Evolutionary conservation across 2,113 vertebrate genomes (phyloP).

Genomic region (Xiphias gladius): DNA sequence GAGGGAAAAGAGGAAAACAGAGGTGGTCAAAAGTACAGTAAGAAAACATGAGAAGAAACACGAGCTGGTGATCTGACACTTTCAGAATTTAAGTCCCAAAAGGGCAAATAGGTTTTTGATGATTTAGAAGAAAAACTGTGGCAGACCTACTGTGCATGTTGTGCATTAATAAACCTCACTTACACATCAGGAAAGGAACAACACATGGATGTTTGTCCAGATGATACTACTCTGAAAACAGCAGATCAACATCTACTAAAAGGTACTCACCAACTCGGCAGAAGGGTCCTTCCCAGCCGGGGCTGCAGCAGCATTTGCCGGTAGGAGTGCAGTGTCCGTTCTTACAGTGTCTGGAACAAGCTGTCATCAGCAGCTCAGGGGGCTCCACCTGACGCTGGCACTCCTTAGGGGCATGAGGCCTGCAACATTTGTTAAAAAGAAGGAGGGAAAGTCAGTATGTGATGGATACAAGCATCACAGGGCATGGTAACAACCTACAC

Average conservation of each 20-base stretch:
- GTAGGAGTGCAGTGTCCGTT: constrained; percentile 96
- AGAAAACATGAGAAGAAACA: constrained; percentile 14
- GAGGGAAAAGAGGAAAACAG: constrained; percentile 19
- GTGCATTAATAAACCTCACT: not conserved
- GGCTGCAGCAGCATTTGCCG: constrained; percentile 94
- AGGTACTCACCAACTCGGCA: constrained; percentile 91
- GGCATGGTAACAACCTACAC: constrained; percentile 12
- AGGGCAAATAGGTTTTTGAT: not conserved
- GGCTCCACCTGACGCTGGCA: constrained; percentile 89
- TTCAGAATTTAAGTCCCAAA: not conserved
- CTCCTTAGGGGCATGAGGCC: constrained; percentile 93
- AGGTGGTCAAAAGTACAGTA: constrained; percentile 1
- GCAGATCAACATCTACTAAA: not conserved
- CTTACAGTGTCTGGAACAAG: constrained; percentile 94
- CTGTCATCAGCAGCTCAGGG: constrained; percentile 91
- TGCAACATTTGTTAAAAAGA: constrained; percentile 73
- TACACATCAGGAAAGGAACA: constrained; percentile 11
- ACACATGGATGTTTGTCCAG: constrained; percentile 4
- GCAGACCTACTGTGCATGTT: not conserved
- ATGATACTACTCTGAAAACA: not conserved
- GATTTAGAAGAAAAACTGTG: not conserved
- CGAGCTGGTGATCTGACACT: not conserved
- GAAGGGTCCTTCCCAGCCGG: constrained; percentile 96
- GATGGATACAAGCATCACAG: constrained; percentile 8
- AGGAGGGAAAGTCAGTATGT: constrained; percentile 41